Conservation (phyloP, 2,888 invertebrate genomes). For the Stenodera caucasica region DNA sequence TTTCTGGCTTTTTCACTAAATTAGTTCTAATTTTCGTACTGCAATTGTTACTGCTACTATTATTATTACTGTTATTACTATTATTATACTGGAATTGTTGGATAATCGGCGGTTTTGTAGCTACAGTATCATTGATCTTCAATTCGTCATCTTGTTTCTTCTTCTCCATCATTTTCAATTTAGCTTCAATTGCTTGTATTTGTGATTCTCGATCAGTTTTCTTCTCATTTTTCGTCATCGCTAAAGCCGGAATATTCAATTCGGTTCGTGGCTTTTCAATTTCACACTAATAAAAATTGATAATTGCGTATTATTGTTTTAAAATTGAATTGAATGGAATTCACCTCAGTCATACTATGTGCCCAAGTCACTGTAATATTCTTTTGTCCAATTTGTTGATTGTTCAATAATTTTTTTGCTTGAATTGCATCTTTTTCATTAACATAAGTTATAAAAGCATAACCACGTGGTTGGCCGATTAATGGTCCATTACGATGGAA, state of each 20-base stretch:
- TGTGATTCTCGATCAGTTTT: constrained; percentile 77
- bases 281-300: constrained; percentile 65
- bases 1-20: constrained; percentile 33
- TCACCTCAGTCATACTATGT: constrained; percentile 70
- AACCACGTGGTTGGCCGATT: constrained; percentile 87
- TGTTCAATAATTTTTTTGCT: constrained; percentile 75
- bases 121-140: constrained; percentile 71
- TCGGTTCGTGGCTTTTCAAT: constrained; percentile 74
- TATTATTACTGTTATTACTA: constrained; percentile 33
- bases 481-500: constrained; percentile 91
- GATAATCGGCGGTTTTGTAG: constrained; percentile 68
- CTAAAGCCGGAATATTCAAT: constrained; percentile 75
- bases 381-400: constrained; percentile 72
- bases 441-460: constrained; percentile 87
- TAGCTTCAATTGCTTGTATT: constrained; percentile 87
- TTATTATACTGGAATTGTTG: constrained; percentile 68
- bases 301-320: constrained; percentile 2
- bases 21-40: constrained; percentile 27
- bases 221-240: constrained; percentile 64
- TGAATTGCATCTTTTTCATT: constrained; percentile 67
- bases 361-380: constrained; percentile 81
- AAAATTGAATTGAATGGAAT: no score
- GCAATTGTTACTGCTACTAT: constrained; percentile 22
- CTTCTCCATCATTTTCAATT: constrained; percentile 76
- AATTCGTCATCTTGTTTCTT: constrained; percentile 68